Conservation (phyloP, 2,888 invertebrate species). For the Drosophila kokeensis region DNA sequence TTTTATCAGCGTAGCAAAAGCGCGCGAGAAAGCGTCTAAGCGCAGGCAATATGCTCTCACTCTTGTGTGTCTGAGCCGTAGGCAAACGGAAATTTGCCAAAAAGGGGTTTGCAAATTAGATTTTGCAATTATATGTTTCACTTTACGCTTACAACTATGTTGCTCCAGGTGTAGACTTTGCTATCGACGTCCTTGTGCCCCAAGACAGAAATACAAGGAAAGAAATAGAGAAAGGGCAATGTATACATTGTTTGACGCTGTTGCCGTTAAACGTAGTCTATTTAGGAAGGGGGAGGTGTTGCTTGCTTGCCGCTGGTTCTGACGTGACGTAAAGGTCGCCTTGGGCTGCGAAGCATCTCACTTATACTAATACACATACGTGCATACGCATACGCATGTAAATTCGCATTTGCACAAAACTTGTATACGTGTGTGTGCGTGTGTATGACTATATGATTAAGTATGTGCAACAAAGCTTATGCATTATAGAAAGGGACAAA, state of each 20-base stretch:
- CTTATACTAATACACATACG: slow-evolving; percentile 1
- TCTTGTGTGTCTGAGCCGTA: slow-evolving; percentile 30
- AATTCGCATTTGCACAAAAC: background rate
- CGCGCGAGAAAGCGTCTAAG: slow-evolving; percentile 53
- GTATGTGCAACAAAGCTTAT: slow-evolving; percentile 22
- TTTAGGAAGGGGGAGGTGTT: slow-evolving; percentile 8
- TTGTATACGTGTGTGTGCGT: background rate
- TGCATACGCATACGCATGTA: slow-evolving; percentile 15
- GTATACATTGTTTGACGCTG: slow-evolving; percentile 5
- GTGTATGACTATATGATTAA: slow-evolving; percentile 29
- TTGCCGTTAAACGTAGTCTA: slow-evolving; percentile 20
- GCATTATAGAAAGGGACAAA: slow-evolving; percentile 8
- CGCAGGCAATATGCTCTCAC: slow-evolving; percentile 29
- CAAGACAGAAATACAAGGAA: slow-evolving; percentile 33
- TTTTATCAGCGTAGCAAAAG: slow-evolving; percentile 44
- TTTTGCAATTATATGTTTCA: slow-evolving; percentile 52
- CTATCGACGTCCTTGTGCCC: slow-evolving; percentile 40
- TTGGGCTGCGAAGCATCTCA: slow-evolving; percentile 34
- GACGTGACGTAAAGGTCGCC: slow-evolving; percentile 54
- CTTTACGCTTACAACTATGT: slow-evolving; percentile 28
- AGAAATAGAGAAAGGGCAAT: slow-evolving; percentile 27
- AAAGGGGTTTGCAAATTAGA: slow-evolving; percentile 61
- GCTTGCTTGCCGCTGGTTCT: slow-evolving; percentile 11
- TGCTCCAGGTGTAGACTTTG: slow-evolving; percentile 30
- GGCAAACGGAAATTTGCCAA: slow-evolving; percentile 38